Percentiles rank a stretch among this genome's conserved stretches.
These are phyloP conservation scores for Melanargia galathea DNA, from an alignment of 2,888 invertebrate genomes.

Conservation along the genomic window DNA sequence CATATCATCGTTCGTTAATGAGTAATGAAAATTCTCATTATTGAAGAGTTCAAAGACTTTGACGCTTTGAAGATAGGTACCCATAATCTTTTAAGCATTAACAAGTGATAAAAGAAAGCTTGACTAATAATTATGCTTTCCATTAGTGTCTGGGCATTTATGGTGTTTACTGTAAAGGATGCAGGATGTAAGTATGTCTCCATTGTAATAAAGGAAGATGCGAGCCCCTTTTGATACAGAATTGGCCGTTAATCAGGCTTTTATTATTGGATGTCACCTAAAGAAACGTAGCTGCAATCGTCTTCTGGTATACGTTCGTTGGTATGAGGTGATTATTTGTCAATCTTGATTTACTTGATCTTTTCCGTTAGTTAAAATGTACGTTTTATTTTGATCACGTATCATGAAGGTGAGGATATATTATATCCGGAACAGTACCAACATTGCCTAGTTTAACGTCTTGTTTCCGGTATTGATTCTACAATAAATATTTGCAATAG, in stretches of 20 bases:
- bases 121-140: slow-evolving; percentile 6
- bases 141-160: background rate
- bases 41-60: background rate
- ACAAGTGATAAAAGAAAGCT: background rate
- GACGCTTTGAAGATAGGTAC: background rate
- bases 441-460: slow-evolving; percentile 31
- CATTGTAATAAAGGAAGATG: too few relatives aligned
- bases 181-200: background rate
- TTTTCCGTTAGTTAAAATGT: slow-evolving; percentile 25
- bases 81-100: background rate
- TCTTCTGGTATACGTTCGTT: background rate
- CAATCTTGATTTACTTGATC: background rate
- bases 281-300: background rate
- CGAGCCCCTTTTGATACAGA: too few relatives aligned
- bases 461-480: slow-evolving; percentile 23
- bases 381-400: slow-evolving; percentile 60
- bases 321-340: background rate
- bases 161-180: too few relatives aligned
- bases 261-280: background rate
- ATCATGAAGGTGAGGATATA: slow-evolving; percentile 53
- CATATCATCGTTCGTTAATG: too few relatives aligned
- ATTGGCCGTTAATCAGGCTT: too few relatives aligned
- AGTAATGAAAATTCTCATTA: too few relatives aligned
- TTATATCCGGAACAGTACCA: slow-evolving; percentile 44
- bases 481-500: background rate